Conservation (phyloP, 1,140 invertebrate species). For the Bombus difficillimus region DNA sequence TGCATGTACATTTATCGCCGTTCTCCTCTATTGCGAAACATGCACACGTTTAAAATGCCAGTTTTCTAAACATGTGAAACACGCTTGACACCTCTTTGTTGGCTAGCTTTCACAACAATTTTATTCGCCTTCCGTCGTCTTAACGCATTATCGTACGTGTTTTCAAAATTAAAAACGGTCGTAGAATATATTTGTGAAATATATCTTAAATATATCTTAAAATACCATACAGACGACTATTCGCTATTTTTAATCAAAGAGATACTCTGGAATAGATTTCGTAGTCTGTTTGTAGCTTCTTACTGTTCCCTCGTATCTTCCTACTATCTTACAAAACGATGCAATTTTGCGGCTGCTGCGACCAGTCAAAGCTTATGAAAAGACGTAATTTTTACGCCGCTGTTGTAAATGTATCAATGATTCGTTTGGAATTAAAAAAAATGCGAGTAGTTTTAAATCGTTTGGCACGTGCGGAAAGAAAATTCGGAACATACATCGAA, state of each 20-base stretch:
- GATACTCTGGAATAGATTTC: no score
- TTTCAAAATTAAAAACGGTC: neutral
- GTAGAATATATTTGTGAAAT: neutral
- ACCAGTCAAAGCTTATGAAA: no score
- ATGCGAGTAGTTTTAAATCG: no score
- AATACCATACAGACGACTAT: neutral
- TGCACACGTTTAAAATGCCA: neutral
- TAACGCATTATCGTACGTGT: neutral
- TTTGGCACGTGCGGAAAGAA: neutral
- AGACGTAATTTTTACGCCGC: neutral
- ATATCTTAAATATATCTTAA: neutral
- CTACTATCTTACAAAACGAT: neutral
- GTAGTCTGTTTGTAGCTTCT: no score
- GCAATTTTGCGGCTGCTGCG: neutral
- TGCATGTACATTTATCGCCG: neutral
- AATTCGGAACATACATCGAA: neutral
- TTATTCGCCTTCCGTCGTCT: neutral
- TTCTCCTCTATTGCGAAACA: neutral
- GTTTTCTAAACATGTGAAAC: neutral
- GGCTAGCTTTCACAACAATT: neutral
- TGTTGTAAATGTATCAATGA: no score
- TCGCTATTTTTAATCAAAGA: no score
- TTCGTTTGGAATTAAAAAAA: no score
- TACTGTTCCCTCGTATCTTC: no score
- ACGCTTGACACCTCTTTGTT: slow-evolving; percentile 1